Conservation (phyloP, 1,140 invertebrate genomes). For the Macrotrachela quadricornifera region DNA sequence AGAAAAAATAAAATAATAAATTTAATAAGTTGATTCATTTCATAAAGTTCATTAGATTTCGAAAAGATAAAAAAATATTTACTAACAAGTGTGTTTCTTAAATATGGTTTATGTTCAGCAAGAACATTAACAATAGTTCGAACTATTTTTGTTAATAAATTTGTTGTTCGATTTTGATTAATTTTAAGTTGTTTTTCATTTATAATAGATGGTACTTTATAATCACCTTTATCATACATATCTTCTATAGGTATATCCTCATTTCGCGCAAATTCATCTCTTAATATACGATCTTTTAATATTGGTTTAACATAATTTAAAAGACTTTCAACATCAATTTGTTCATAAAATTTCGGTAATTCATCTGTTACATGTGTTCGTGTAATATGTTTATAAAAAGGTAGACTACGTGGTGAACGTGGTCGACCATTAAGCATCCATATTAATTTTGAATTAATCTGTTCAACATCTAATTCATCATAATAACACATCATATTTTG, state of each 20-base stretch:
- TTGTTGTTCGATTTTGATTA: no score
- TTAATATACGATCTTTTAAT: background rate
- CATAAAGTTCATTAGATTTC: background rate
- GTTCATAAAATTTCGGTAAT: background rate
- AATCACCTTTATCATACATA: no score
- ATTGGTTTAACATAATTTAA: background rate
- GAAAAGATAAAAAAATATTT: background rate
- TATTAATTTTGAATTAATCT: background rate
- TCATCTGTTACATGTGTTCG: background rate
- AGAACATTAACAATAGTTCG: no score
- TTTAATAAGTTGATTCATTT: background rate
- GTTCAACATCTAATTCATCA: conserved; percentile 3
- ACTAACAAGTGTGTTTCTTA: no score
- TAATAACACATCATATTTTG: conserved; percentile 1
- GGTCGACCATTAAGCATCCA: background rate
- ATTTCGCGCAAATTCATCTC: background rate
- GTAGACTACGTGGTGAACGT: background rate
- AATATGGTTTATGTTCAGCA: no score
- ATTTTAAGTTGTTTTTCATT: no score
- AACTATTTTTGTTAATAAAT: no score
- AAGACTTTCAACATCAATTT: conserved; percentile 1
- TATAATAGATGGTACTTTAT: no score
- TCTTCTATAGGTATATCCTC: background rate
- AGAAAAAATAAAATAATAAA: background rate
- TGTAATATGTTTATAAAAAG: conserved; percentile 6